A percentile compares a stretch with the other conserved stretches of the same genome.
phyloP scores from a whole-genome alignment of 2,888 invertebrate genomes.

The Bedellia somnulentella region DNA sequence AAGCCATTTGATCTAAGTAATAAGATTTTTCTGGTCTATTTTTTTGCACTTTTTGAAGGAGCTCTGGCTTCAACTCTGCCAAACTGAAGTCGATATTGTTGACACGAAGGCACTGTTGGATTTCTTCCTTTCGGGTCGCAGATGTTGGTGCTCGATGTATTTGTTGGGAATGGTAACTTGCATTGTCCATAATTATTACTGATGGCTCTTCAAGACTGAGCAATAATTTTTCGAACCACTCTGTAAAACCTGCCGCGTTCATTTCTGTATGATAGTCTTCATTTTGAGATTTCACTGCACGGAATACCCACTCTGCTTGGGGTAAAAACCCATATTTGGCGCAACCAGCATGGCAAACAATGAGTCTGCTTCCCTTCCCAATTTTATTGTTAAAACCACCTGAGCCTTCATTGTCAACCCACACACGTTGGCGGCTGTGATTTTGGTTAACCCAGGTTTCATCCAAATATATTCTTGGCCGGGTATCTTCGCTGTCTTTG shows the following conservation, averaged over 20 bases:
- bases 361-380: constrained; percentile 8
- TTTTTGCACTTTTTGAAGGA: too few relatives aligned
- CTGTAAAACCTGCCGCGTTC: constrained; percentile 6
- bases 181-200: constrained; percentile 10
- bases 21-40: too few relatives aligned
- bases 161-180: constrained; percentile 8
- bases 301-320: constrained; percentile 4
- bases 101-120: constrained; percentile 13
- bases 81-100: too few relatives aligned
- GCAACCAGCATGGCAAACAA: constrained; percentile 7
- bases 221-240: constrained; percentile 7
- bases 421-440: constrained; percentile 3
- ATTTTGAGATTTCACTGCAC: constrained; percentile 6
- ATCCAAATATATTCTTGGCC: constrained; percentile 6
- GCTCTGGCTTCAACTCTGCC: too few relatives aligned
- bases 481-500: constrained; percentile 4
- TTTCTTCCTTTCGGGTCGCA: constrained; percentile 7
- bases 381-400: not conserved
- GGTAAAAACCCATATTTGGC: constrained; percentile 7
- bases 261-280: too few relatives aligned
- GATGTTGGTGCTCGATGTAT: too few relatives aligned
- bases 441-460: too few relatives aligned
- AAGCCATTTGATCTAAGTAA: too few relatives aligned
- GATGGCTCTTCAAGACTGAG: constrained; percentile 8
- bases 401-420: not conserved